These are phyloP conservation scores for Pica pica DNA, from an alignment of 2,113 vertebrate genomes.

Conservation along the genomic window DNA sequence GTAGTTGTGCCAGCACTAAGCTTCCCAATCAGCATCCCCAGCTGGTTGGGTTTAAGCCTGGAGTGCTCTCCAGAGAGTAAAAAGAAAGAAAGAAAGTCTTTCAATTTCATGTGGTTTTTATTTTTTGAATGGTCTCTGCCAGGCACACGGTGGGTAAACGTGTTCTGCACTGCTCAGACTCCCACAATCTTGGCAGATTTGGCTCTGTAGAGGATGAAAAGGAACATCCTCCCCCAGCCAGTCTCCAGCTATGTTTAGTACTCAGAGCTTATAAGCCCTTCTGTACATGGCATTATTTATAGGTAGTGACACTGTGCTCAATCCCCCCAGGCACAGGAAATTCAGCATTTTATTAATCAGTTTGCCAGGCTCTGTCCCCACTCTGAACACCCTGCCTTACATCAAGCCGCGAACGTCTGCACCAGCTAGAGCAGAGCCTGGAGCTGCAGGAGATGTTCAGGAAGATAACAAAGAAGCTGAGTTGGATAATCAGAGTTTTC, in stretches of 20 bases:
- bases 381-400: background rate
- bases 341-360: constrained; percentile 5
- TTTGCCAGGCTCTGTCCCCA: background rate
- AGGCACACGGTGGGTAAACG: background rate
- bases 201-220: background rate
- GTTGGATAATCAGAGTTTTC: background rate
- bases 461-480: background rate
- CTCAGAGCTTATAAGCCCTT: constrained; percentile 42
- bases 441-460: background rate
- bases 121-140: background rate
- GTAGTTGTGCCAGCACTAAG: background rate
- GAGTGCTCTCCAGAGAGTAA: background rate
- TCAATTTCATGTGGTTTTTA: background rate
- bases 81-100: background rate
- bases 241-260: constrained; percentile 24
- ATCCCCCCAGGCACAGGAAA: constrained; percentile 25
- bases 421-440: background rate
- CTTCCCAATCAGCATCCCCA: background rate
- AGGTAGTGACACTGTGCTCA: constrained; percentile 26
- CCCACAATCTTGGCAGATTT: background rate
- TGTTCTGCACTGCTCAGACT: background rate
- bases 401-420: background rate
- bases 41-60: background rate
- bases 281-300: constrained; percentile 44
- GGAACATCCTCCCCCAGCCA: background rate